phyloP scores from a whole-genome alignment of 2,113 vertebrate genomes.

The Gambusia affinis region DNA sequence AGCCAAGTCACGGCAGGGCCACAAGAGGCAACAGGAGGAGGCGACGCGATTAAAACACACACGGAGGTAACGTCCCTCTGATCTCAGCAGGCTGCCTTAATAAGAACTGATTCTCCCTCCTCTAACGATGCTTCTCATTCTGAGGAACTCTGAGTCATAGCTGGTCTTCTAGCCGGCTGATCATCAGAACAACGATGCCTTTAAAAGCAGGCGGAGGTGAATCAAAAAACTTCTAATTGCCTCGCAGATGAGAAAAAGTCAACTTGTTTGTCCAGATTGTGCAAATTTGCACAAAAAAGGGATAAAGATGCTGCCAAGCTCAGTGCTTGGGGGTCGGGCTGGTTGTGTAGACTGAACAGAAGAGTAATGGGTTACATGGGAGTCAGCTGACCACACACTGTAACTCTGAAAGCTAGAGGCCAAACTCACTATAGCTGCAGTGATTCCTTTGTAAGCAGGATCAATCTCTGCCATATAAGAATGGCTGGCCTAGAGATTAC shows the following conservation, averaged over 20 bases:
- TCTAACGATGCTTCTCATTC: conserved; percentile 16
- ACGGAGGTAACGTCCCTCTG: conserved; percentile 46
- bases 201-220: conserved; percentile 18
- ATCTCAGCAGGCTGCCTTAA: conserved; percentile 35
- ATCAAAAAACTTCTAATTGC: conserved; percentile 24
- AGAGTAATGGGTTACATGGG: conserved; percentile 62
- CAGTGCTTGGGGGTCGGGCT: conserved; percentile 36
- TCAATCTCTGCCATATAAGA: conserved; percentile 47
- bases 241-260: conserved; percentile 4
- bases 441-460: conserved; percentile 61
- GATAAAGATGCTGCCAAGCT: conserved; percentile 22
- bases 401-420: conserved; percentile 63
- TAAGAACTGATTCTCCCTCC: conserved; percentile 32
- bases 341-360: conserved; percentile 41
- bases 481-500: conserved; percentile 37
- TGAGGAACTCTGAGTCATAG: background rate
- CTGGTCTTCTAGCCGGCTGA: conserved; percentile 11
- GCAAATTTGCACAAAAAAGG: conserved; percentile 26
- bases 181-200: conserved; percentile 23
- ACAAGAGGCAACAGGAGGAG: conserved; percentile 59
- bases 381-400: conserved; percentile 66
- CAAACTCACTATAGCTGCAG: conserved; percentile 65
- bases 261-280: conserved; percentile 16
- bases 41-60: conserved; percentile 47
- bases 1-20: conserved; percentile 68